Evolutionary conservation across 2,888 invertebrate genomes (phyloP).

Genomic region (Lycocerus yunnanus): DNA sequence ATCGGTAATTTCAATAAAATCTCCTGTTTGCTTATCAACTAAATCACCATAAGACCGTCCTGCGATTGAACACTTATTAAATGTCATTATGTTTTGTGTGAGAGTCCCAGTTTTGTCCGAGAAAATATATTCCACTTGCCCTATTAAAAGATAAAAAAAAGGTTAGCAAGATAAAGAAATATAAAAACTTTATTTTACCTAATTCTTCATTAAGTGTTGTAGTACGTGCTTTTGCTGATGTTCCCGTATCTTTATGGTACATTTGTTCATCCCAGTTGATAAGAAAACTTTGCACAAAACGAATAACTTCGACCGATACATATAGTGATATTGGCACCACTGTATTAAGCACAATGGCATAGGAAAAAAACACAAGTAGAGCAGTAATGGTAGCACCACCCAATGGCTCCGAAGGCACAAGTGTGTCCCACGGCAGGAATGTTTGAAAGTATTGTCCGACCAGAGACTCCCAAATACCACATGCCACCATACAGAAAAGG

Average conservation of each 20-base stretch:
- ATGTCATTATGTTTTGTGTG: conserved; percentile 99
- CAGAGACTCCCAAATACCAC: conserved; percentile 97
- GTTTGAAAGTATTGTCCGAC: conserved; percentile 88
- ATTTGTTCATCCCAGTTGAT: conserved; percentile 99
- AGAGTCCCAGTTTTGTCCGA: conserved; percentile 99
- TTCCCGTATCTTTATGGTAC: conserved; percentile 89
- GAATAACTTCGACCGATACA: conserved; percentile 95
- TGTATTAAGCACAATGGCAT: conserved; percentile 98
- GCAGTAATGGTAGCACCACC: conserved; percentile 92
- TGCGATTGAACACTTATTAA: conserved; percentile 97
- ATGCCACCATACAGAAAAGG: conserved; percentile 96
- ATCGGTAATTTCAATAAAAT: conserved; percentile 84
- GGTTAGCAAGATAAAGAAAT: background rate
- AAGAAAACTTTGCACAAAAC: conserved; percentile 96
- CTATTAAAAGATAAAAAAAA: conserved; percentile 49
- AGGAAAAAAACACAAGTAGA: conserved; percentile 97
- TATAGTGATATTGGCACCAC: conserved; percentile 99
- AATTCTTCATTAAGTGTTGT: conserved; percentile 98
- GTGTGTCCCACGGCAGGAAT: conserved; percentile 93
- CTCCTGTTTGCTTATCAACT: conserved; percentile 84
- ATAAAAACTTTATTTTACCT: conserved; percentile 57
- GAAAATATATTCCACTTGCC: conserved; percentile 99
- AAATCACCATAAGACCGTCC: conserved; percentile 92
- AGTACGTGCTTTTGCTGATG: conserved; percentile 93
- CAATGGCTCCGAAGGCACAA: conserved; percentile 82